Base-by-base conservation (phyloP, 2,113 vertebrate species). In the Corythornis cristatus region DNA sequence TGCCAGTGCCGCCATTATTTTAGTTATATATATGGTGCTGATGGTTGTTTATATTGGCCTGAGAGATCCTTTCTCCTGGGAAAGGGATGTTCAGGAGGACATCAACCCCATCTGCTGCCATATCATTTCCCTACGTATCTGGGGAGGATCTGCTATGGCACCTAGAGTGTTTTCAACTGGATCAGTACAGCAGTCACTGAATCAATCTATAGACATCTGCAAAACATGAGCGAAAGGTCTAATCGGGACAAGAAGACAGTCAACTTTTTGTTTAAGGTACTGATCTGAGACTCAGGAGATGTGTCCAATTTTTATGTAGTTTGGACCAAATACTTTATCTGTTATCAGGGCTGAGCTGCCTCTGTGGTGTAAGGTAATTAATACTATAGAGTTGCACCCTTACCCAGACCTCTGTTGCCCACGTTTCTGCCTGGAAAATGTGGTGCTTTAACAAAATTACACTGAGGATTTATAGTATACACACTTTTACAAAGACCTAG, bases 21-120 rank as follows among this genome's bases (percentile, higher is more conserved):
- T 3, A 0, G 28, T 51, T 40, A 56, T 29, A 12, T 7, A 35
- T 10, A 19, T 3, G 5, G 22, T 37, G 51, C 19, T 74, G 46
- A 43, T 0, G 0, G 53, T 46, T 60, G 53, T 66, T 67, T 81
- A 72, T 71, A 3, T 46, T 28, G 33, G 2, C 16, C 46, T 67
- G 28, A 70, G 50, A 31, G 11, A 58, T 29, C 15, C 15, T 71
- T 80, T 56, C 29, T 66, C 9, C 50, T 56, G 17, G 25, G 22
- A 77, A 81, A 25, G 28, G 23, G 29, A 26, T 31, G 18, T 11
- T n/a, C 6, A 15, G 61, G 15, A 73, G 25, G 60, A 21, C 12
- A 6, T 8, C 0, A 0, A 31, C 17, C 16, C 8, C 31, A 66
- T 17, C 28, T 72, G 16, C 21, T 56, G 12, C 31, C 4, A 1